Base-by-base conservation (phyloP, 2,113 vertebrate species). In the Columbina picui region DNA sequence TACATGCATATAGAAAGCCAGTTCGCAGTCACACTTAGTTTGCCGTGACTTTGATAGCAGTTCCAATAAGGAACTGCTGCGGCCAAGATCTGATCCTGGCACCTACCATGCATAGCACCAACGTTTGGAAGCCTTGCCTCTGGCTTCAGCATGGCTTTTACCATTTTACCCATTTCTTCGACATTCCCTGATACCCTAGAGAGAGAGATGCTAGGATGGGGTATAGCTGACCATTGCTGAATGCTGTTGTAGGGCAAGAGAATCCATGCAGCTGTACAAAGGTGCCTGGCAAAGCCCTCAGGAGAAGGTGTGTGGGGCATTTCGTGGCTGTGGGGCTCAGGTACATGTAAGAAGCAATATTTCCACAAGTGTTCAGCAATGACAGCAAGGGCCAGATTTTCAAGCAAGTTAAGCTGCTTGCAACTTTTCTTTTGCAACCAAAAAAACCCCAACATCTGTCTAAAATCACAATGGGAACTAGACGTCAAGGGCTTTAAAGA, bases 271-370 rank as follows among this genome's bases (percentile, higher is more conserved):
- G 14, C 26, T 64, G 16, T 47, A 18, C 26, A 26, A 15, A 84
- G 27, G 36, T 57, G 38, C 36, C 18, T 26, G 30, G 38, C 6
- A 61, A 67, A 59, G 5, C 14, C 43, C 23, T 41, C 4, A 3
- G 26, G 25, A 60, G 29, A 78, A 85, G 27, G 10, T 0, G 0
- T 0, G 0, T 14, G 30, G 23, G 29, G 10, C 47, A 84, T 27
- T 36, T 23, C 14, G 7, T 34, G 32, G 7, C 32, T 49, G 4
- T 45, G 43, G 21, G 47, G 22, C 34, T 89, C 63, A 34, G n/a
- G 22, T 26, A 18, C 47, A 27, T 0, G 1, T 32, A 56, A 68
- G 34, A 57, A 80, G 23, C 12, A 32, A 34, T 11, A 64, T 88
- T 88, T 80, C 38, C 43, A 21, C 2, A 55, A 81, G 19, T 9